Evolutionary conservation across 2,797 vertebrate species (phyloP).

Genomic region (Sebastes dallii): DNA sequence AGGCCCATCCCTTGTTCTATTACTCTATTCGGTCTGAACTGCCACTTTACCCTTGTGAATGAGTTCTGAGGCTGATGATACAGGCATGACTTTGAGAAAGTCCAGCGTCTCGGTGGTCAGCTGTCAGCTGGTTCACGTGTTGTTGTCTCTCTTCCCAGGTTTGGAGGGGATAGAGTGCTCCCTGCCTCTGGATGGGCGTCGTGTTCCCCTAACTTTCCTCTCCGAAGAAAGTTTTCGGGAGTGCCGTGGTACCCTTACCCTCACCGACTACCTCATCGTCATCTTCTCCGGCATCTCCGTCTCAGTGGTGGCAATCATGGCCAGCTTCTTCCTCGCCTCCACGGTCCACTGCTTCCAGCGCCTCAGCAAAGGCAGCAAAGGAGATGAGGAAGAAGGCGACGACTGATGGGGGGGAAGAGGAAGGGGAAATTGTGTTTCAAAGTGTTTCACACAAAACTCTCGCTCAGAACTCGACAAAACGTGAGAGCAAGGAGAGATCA

Average conservation of each 20-base stretch:
- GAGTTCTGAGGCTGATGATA: not conserved
- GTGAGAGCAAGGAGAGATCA: not conserved
- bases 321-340: slow-evolving; percentile 93
- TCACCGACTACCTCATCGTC: slow-evolving; percentile 92
- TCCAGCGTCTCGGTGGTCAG: not conserved
- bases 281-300: slow-evolving; percentile 93
- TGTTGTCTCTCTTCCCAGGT: slow-evolving; percentile 74
- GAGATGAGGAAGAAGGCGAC: slow-evolving; percentile 87
- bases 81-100: not conserved
- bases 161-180: slow-evolving; percentile 89
- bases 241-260: slow-evolving; percentile 87
- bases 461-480: not conserved
- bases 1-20: not conserved
- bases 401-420: slow-evolving; percentile 73
- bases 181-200: slow-evolving; percentile 84
- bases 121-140: not conserved
- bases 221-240: slow-evolving; percentile 92
- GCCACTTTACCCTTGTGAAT: not conserved
- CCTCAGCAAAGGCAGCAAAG: slow-evolving; percentile 86
- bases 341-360: slow-evolving; percentile 93
- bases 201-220: slow-evolving; percentile 85
- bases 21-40: not conserved
- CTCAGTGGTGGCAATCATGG: slow-evolving; percentile 90
- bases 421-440: not conserved
- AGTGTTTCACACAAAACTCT: not conserved